phyloP scores from a whole-genome alignment of 2,113 vertebrate species.

The Oryzias woworae region DNA sequence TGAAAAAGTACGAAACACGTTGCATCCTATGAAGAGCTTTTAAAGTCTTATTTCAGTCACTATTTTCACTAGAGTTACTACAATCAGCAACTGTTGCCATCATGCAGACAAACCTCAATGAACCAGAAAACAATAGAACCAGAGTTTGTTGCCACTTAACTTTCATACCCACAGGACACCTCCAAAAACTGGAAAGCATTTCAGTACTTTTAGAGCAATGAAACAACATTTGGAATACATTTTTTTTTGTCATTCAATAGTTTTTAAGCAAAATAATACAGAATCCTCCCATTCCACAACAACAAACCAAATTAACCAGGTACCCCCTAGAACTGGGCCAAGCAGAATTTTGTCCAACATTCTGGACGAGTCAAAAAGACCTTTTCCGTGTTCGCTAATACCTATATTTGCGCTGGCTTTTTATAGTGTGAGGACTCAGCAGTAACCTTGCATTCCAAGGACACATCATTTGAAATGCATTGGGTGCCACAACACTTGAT shows the following conservation, averaged over 20 bases:
- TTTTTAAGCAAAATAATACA: neutral
- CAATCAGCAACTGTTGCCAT: too few species aligned
- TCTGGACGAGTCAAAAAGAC: slow-evolving; percentile 49
- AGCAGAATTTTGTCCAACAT: slow-evolving; percentile 20
- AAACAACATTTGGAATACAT: neutral
- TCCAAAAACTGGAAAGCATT: too few species aligned
- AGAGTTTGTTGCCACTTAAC: neutral
- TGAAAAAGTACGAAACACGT: too few species aligned
- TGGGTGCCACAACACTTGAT: slow-evolving; percentile 65
- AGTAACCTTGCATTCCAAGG: slow-evolving; percentile 75
- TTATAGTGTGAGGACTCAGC: slow-evolving; percentile 33
- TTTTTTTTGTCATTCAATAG: neutral
- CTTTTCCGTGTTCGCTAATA: slow-evolving; percentile 41
- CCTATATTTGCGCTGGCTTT: slow-evolving; percentile 35
- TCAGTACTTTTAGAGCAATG: neutral
- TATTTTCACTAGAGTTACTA: too few species aligned
- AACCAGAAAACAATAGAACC: neutral
- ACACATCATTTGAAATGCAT: slow-evolving; percentile 79
- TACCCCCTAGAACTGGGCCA: slow-evolving; percentile 3
- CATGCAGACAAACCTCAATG: too few species aligned
- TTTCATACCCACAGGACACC: too few species aligned
- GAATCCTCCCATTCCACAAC: neutral
- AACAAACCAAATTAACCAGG: neutral
- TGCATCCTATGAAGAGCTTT: too few species aligned
- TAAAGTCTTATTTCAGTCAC: too few species aligned